A percentile compares a stretch with the other conserved stretches of the same genome.
These are phyloP conservation scores for Plumapathes pennacea DNA, from an alignment of 92 coral and sea anemone species.

Conservation along the genomic window DNA sequence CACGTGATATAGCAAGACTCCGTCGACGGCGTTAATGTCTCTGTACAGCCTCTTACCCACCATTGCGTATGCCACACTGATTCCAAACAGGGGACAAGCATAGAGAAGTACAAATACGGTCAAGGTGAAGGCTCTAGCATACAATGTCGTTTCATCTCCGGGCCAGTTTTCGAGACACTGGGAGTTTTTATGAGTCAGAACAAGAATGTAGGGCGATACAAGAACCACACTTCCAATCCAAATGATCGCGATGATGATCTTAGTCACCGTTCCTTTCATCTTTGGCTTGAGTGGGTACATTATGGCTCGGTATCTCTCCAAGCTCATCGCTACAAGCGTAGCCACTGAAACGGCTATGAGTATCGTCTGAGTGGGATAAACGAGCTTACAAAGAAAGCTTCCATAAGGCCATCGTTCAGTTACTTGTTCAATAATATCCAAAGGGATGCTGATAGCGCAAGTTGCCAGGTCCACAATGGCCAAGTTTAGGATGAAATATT, in stretches of 20 bases:
- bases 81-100: conserved; percentile 62
- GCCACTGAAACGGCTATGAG: conserved; percentile 85
- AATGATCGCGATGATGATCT: conserved; percentile 44
- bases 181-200: conserved; percentile 45
- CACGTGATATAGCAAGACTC: conserved; percentile 40
- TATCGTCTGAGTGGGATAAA: conserved; percentile 82
- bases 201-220: conserved; percentile 71
- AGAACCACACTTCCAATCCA: conserved; percentile 75
- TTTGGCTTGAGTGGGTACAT: conserved; percentile 78
- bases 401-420: conserved; percentile 79
- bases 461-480: conserved; percentile 74
- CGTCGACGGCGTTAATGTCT: conserved; percentile 53
- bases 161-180: conserved; percentile 77
- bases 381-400: conserved; percentile 70
- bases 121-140: conserved; percentile 67
- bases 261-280: conserved; percentile 52
- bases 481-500: conserved; percentile 86
- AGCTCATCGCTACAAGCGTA: conserved; percentile 84
- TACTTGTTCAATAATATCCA: conserved; percentile 71
- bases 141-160: conserved; percentile 23
- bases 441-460: conserved; percentile 76
- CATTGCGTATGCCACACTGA: conserved; percentile 57
- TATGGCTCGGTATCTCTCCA: conserved; percentile 86
- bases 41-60: conserved; percentile 71
- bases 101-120: conserved; percentile 68